Evolutionary conservation across 2,797 vertebrate genomes (phyloP), one percentile per base, ranked within the genome.

Genomic region (Rhynchotus rufescens): DNA sequence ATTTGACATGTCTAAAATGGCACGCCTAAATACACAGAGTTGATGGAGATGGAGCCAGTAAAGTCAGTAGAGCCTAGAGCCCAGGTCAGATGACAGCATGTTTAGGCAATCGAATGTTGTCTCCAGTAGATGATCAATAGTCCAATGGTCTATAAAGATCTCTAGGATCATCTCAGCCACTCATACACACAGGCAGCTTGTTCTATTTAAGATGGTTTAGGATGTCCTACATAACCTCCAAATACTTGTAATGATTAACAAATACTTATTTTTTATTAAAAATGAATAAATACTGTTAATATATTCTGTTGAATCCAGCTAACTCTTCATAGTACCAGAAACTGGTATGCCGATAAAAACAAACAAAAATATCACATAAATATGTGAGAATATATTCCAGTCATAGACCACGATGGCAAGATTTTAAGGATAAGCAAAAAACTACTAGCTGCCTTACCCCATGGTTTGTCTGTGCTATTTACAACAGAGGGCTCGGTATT

Each of bases 381-480:
- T n/a, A n/a, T n/a, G n/a, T n/a, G 16, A 59, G 0, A 59, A 21
- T 2, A 5, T 15, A 4, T 74, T 80, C 20, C 42, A 64, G 10
- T 2, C 0, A 1, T 5, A 49, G 12, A 1, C 2, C 2, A n/a
- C 42, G 14, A 36, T 28, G 6, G 8, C 15, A 67, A 71, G 13
- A n/a, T 25, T 32, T 62, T n/a, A 82, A 47, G 34, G 8, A 45
- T 13, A 17, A 64, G 1, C 1, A 60, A 67, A 56, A 4, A 57
- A 15, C 2, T 72, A 1, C 68, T 32, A 22, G 7, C 26, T 74
- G 12, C 5, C 25, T 87, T 93, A 12, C 36, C 23, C 15, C 4
- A 44, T 1, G 57, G 4, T 56, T 56, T 38, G 2, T 71, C 42
- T 80, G 25, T 19, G 3, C 0, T 16, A 2, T 69, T 81, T 79